phyloP scores from a whole-genome alignment of 1,140 invertebrate species.

The Listronotus bonariensis region DNA sequence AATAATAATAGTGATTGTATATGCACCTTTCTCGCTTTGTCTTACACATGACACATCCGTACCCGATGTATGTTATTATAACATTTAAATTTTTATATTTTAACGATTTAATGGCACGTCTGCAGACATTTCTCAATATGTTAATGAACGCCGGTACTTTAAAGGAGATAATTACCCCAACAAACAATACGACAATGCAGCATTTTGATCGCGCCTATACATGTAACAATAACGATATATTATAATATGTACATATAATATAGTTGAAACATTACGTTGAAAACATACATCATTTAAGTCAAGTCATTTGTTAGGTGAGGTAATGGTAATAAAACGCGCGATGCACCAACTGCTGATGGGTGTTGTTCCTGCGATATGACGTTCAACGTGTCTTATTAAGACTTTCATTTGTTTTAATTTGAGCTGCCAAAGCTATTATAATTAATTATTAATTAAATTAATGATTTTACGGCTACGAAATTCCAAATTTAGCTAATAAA shows the following conservation, averaged over 20 bases:
- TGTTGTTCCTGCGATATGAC: slow-evolving; percentile 18
- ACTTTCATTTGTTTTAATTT: slow-evolving; percentile 23
- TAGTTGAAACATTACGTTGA: slow-evolving; percentile 13
- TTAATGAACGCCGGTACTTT: slow-evolving; percentile 17
- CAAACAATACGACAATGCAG: too few species aligned
- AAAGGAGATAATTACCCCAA: not conserved
- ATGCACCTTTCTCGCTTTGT: not conserved
- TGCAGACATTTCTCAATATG: slow-evolving; percentile 9
- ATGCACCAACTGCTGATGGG: slow-evolving; percentile 19
- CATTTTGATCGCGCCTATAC: too few species aligned
- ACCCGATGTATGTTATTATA: slow-evolving; percentile 28
- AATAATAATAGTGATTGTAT: too few species aligned
- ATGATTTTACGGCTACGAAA: too few species aligned
- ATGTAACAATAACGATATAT: too few species aligned
- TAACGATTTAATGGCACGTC: slow-evolving; percentile 3
- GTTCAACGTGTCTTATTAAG: slow-evolving; percentile 10
- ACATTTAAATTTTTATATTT: slow-evolving; percentile 19
- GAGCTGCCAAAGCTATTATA: not conserved
- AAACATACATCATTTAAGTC: slow-evolving; percentile 23
- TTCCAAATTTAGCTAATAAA: too few species aligned
- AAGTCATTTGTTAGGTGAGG: slow-evolving; percentile 22
- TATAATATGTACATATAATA: not conserved
- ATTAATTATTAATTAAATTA: too few species aligned
- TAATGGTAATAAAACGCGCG: slow-evolving; percentile 23
- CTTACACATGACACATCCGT: slow-evolving; percentile 32